phyloP scores from a whole-genome alignment of 2,888 invertebrate genomes.

The Venusia cambrica region DNA sequence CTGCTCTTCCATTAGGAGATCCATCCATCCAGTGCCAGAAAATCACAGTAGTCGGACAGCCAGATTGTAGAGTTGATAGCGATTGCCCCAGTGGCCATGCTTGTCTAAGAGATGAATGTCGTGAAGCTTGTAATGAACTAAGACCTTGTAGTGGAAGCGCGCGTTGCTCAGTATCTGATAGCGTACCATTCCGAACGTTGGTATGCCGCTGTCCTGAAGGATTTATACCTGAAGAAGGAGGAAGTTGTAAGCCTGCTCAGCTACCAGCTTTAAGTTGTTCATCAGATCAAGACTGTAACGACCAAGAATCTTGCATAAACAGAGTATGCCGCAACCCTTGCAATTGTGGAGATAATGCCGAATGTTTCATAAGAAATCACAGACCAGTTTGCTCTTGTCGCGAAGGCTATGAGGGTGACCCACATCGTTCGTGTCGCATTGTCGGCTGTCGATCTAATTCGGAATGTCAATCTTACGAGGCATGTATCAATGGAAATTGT shows the following conservation, averaged over 20 bases:
- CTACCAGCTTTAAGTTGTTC: constrained; percentile 88
- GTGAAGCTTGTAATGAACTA: constrained; percentile 88
- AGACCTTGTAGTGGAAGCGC: constrained; percentile 89
- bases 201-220: constrained; percentile 93
- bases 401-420: constrained; percentile 92
- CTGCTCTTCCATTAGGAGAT: constrained; percentile 88
- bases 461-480: constrained; percentile 91
- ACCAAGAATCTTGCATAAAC: constrained; percentile 91
- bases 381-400: constrained; percentile 93
- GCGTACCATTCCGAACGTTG: constrained; percentile 92
- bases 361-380: constrained; percentile 90
- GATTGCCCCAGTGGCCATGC: constrained; percentile 91
- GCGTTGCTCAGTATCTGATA: constrained; percentile 91
- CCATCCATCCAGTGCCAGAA: constrained; percentile 88
- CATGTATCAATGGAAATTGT: constrained; percentile 92
- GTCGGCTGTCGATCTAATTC: constrained; percentile 91
- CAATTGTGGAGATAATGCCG: constrained; percentile 91
- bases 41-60: constrained; percentile 68
- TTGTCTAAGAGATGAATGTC: constrained; percentile 89
- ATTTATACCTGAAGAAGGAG: constrained; percentile 89
- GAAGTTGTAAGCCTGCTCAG: constrained; percentile 87
- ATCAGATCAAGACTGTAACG: constrained; percentile 88
- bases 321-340: constrained; percentile 93
- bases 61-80: constrained; percentile 88
- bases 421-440: constrained; percentile 88